A percentile compares a stretch with the other conserved stretches of the same genome.
These are phyloP conservation scores for Ichneumoninae sp. DNA, from an alignment of 2,888 invertebrate genomes.

Conservation along the genomic window DNA sequence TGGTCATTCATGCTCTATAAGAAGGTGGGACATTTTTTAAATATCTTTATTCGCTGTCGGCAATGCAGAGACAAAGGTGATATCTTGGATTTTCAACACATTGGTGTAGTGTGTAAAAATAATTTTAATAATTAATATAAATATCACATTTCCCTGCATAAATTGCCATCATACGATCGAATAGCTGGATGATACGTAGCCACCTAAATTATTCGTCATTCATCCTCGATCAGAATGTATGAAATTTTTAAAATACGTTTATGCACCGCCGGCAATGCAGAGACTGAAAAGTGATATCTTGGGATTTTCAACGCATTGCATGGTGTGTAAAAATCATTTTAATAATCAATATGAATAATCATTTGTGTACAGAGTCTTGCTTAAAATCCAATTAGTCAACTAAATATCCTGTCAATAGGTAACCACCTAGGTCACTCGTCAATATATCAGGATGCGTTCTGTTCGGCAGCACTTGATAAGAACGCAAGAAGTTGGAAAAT, in stretches of 20 bases:
- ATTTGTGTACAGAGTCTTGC: slow-evolving; percentile 28
- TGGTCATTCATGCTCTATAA: slow-evolving; percentile 86
- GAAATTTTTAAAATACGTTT: not conserved
- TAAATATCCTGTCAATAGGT: slow-evolving; percentile 90
- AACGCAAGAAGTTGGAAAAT: slow-evolving; percentile 94
- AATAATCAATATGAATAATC: slow-evolving; percentile 45
- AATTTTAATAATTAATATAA: slow-evolving; percentile 48
- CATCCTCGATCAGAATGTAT: not conserved
- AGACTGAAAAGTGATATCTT: no score
- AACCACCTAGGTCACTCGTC: slow-evolving; percentile 96
- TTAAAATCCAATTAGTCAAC: slow-evolving; percentile 70
- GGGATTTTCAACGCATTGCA: not conserved
- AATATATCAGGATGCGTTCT: slow-evolving; percentile 97
- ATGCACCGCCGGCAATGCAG: not conserved
- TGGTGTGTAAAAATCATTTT: slow-evolving; percentile 45
- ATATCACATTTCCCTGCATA: slow-evolving; percentile 35
- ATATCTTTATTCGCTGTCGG: not conserved
- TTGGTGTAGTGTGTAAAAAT: slow-evolving; percentile 22
- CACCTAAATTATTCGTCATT: slow-evolving; percentile 93
- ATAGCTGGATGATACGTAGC: slow-evolving; percentile 93
- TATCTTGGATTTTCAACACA: not conserved
- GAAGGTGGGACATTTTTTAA: no score
- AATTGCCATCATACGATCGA: slow-evolving; percentile 72
- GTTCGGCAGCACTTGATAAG: slow-evolving; percentile 95
- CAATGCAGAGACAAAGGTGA: not conserved